Evolutionary conservation across 2,888 invertebrate genomes (phyloP).

Genomic region (Euplagia quadripunctaria): DNA sequence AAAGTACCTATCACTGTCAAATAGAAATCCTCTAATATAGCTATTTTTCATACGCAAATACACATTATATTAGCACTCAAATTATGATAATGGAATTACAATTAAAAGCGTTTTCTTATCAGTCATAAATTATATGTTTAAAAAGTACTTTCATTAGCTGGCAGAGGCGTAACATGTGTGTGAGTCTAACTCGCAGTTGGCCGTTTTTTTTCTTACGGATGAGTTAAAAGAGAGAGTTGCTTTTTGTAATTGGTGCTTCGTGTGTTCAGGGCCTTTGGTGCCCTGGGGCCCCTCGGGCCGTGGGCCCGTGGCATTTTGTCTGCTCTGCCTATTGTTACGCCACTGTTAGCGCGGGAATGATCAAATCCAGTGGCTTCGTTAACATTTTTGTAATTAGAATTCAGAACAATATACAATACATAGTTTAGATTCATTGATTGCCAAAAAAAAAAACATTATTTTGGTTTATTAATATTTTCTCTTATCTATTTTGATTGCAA

Average conservation of each 20-base stretch:
- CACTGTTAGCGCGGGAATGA: background rate
- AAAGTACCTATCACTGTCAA: background rate
- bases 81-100: background rate
- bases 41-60: background rate
- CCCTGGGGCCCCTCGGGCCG: no score
- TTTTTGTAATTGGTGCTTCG: no score
- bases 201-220: no score
- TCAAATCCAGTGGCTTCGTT: slow-evolving; percentile 7
- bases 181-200: no score
- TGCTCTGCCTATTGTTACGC: no score
- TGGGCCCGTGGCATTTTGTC: no score
- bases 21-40: background rate
- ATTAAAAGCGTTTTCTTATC: background rate
- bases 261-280: no score
- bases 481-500: slow-evolving; percentile 18
- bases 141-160: no score
- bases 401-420: slow-evolving; percentile 5
- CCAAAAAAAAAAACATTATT: slow-evolving; percentile 31
- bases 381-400: slow-evolving; percentile 20
- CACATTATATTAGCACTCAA: background rate
- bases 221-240: no score
- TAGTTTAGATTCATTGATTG: slow-evolving; percentile 18
- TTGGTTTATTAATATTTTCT: slow-evolving; percentile 24
- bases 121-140: background rate
- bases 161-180: no score